These are phyloP conservation scores for Formica exsecta DNA, from an alignment of 1,140 invertebrate genomes.

Conservation along the genomic window DNA sequence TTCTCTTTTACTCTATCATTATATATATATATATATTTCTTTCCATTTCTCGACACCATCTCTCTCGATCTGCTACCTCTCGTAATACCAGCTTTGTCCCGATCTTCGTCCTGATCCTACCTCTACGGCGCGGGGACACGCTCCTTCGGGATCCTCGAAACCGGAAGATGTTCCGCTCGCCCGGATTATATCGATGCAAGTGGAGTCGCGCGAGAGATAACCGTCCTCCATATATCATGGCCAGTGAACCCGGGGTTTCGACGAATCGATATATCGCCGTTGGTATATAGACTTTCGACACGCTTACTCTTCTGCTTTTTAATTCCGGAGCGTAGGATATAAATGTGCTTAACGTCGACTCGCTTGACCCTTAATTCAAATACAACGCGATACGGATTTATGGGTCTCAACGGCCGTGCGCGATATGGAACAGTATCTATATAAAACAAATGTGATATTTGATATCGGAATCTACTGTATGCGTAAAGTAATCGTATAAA, in stretches of 20 bases:
- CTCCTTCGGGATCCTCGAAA: constrained; percentile 72
- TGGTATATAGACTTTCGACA: constrained; percentile 39
- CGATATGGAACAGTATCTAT: not conserved
- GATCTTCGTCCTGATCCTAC: constrained; percentile 69
- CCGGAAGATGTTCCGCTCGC: constrained; percentile 69
- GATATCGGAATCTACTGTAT: not conserved
- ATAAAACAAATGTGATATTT: not conserved
- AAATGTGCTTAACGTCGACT: constrained; percentile 35
- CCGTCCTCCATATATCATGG: constrained; percentile 49
- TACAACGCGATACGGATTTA: constrained; percentile 47
- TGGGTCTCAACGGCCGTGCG: not conserved
- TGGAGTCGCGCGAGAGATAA: constrained; percentile 48
- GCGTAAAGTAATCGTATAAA: not conserved
- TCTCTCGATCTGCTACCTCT: constrained; percentile 76
- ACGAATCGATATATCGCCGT: constrained; percentile 55
- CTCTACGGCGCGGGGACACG: constrained; percentile 55
- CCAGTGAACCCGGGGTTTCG: constrained; percentile 50
- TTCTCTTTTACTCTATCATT: not conserved
- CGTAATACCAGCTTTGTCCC: constrained; percentile 74
- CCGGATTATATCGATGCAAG: constrained; percentile 63
- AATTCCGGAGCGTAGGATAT: constrained; percentile 22
- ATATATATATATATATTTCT: not conserved
- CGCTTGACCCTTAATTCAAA: constrained; percentile 24
- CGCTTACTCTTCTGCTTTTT: constrained; percentile 21
- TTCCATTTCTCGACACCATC: constrained; percentile 61